A percentile compares a stretch with the other conserved stretches of the same genome.
These are phyloP conservation scores for Gallinago paraguaiae DNA, from an alignment of 2,113 vertebrate species.

Conservation along the genomic window DNA sequence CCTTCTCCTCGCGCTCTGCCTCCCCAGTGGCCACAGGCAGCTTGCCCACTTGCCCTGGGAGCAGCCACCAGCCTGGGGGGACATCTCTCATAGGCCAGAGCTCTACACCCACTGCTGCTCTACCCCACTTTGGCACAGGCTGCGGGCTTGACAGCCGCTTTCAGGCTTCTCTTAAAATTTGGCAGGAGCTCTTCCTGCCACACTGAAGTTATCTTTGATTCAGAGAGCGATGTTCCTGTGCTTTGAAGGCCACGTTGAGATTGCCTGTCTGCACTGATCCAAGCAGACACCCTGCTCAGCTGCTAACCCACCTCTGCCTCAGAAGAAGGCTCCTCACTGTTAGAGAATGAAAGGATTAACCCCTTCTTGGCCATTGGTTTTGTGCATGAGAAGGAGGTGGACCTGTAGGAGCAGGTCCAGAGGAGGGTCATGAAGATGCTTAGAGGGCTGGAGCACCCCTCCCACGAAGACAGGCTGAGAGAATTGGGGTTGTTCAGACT, in stretches of 20 bases:
- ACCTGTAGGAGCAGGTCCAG: not conserved
- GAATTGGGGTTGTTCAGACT: not conserved
- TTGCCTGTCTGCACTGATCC: not conserved
- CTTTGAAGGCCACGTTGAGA: not conserved
- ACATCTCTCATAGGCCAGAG: not conserved
- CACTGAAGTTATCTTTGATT: not conserved
- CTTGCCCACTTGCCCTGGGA: not conserved
- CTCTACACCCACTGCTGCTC: not conserved
- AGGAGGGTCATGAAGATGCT: not conserved
- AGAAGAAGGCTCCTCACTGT: not conserved
- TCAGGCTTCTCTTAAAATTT: not conserved
- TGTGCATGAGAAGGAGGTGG: not conserved
- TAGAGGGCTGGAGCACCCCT: not conserved
- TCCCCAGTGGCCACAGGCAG: not conserved
- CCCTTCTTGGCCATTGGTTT: not conserved
- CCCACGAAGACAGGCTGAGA: not conserved
- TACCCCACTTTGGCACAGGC: rapidly evolving
- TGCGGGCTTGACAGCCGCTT: not conserved
- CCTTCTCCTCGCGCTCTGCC: not conserved
- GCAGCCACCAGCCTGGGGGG: not conserved
- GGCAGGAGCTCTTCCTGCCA: not conserved
- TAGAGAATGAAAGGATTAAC: not conserved
- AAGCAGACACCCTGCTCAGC: not conserved
- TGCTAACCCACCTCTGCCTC: not conserved
- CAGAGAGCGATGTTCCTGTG: too few species aligned